Base-by-base conservation (phyloP, 2,888 invertebrate genomes). In the Asteroscopus sphinx region DNA sequence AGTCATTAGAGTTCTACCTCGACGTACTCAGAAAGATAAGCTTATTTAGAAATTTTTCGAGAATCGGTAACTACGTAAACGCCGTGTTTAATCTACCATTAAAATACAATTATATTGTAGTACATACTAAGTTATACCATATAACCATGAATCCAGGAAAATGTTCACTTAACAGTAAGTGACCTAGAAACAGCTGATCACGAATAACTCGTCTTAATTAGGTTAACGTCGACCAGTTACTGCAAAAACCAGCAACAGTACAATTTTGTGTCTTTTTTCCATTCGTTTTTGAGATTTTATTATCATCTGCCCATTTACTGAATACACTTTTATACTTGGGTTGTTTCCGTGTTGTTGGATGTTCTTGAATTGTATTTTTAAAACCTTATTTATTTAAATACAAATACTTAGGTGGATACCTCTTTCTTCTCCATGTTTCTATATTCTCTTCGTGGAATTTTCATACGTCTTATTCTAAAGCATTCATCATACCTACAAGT, bases 161-260 rank as follows among this genome's bases (percentile, higher is more conserved):
- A 76, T 60, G 47, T 60, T 48, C 52, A 55, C 42, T 67, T 64
- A 73, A 73, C 67, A 54, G 67, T 63, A 55, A 45, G 37, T 73
- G 77, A 79, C 76, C 76, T 58, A 78, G 68, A 76, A 77, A 47
- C 71, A 65, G 67, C 57, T 75, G 79, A 67, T 65, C 63, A 51
- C 69, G 36, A 73, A 72, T n/a, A 74, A 73, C 73, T 72, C 46
- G 73, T 73, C 48, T 66, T 65, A 68, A 72, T 70, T 69, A 62
- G 73, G 73, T 70, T 70, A 70, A 70, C 58, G 49, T 52, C 39
- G 36, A 55, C 53, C 55, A 52, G 62, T 73, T 70, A 71, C 68
- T 17, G 61, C 58, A 62, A 59, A 69, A 67, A 62, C 57, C 37
- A 52, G 55, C 41, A 59, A 58, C 51, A 45, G 37, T 58, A 61